These are phyloP conservation scores for Petroica traversi DNA, from an alignment of 2,113 vertebrate genomes.

Conservation along the genomic window DNA sequence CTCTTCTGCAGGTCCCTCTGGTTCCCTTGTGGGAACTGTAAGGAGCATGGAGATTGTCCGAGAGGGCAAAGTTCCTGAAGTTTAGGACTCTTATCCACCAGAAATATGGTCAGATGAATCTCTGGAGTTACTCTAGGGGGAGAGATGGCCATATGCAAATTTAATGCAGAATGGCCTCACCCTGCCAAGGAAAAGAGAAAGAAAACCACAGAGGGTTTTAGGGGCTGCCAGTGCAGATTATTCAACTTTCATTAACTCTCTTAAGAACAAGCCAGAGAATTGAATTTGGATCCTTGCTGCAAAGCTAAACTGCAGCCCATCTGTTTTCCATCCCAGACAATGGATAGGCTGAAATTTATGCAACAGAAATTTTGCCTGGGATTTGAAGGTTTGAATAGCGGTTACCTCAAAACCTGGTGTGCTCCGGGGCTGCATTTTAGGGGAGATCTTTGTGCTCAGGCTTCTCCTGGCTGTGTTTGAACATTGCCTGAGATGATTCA, in stretches of 20 bases:
- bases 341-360: not conserved
- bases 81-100: not conserved
- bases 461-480: constrained; percentile 2
- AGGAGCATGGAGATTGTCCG: not conserved
- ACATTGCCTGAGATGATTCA: not conserved
- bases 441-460: not conserved
- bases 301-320: constrained; percentile 62
- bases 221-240: constrained; percentile 50
- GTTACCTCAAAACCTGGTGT: not conserved
- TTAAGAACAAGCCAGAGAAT: constrained; percentile 58
- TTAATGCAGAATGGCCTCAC: not conserved
- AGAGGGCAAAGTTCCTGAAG: not conserved
- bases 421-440: not conserved
- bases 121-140: not conserved
- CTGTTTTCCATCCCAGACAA: constrained; percentile 52
- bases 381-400: not conserved
- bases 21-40: not conserved
- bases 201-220: constrained; percentile 7
- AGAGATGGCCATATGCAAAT: not conserved
- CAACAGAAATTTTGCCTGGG: not conserved
- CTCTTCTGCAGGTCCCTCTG: not conserved
- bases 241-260: constrained; percentile 69
- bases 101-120: not conserved
- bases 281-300: constrained; percentile 63
- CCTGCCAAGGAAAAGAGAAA: constrained; percentile 8